Evolutionary conservation across 2,888 invertebrate genomes (phyloP).

Genomic region (Lasioglossum pauxillum): DNA sequence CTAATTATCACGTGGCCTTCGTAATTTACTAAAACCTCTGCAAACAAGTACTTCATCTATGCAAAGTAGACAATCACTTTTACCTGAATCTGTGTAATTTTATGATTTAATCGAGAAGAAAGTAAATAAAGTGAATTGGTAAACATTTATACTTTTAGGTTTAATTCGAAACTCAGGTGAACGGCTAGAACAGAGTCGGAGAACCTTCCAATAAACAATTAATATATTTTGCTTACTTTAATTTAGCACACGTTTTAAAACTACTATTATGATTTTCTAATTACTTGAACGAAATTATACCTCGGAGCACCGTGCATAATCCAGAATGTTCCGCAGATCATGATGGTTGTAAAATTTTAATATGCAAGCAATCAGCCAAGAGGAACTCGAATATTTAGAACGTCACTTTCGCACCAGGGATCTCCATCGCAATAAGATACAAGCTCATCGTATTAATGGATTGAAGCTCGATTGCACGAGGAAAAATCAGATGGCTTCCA

Average conservation of each 20-base stretch:
- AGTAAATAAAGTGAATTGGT: no score
- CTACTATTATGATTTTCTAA: not conserved
- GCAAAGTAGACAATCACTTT: not conserved
- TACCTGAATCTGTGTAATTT: not conserved
- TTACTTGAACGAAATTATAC: not conserved
- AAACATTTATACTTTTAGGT: no score
- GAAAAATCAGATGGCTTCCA: slow-evolving; percentile 15
- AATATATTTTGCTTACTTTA: no score
- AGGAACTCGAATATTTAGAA: not conserved
- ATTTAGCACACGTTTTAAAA: not conserved
- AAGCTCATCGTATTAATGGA: not conserved
- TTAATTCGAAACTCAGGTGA: no score
- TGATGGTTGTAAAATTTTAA: not conserved
- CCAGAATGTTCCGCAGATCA: not conserved
- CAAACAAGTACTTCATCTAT: not conserved
- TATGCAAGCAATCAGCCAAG: not conserved
- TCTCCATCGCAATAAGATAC: not conserved
- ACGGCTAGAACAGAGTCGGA: no score
- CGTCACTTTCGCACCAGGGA: not conserved
- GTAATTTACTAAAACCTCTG: not conserved
- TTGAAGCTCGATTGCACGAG: not conserved
- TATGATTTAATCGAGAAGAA: no score
- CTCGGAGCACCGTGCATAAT: not conserved
- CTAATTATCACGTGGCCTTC: not conserved
- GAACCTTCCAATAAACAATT: no score